Conservation (phyloP, 2,797 vertebrate species). For the Takifugu rubripes region DNA sequence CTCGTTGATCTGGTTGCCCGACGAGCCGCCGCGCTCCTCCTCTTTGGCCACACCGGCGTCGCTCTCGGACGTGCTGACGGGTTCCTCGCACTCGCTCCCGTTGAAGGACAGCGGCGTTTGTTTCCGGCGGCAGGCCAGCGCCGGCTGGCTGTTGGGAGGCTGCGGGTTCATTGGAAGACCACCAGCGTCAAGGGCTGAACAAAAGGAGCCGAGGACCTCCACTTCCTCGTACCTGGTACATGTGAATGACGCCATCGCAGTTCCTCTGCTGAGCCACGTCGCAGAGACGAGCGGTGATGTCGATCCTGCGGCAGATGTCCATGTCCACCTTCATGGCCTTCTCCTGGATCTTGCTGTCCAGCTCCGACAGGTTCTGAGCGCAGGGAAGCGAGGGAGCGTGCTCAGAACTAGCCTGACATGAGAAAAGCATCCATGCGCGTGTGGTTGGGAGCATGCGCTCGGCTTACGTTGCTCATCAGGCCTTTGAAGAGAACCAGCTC, state of each 20-base stretch:
- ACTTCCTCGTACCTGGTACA: slow-evolving; percentile 83
- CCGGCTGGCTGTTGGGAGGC: slow-evolving; percentile 85
- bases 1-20: slow-evolving; percentile 94
- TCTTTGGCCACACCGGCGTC: slow-evolving; percentile 81
- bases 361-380: slow-evolving; percentile 85
- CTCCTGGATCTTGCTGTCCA: slow-evolving; percentile 97
- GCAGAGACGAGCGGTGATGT: slow-evolving; percentile 92
- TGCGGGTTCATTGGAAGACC: slow-evolving; percentile 63
- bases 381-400: not conserved
- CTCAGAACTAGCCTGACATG: not conserved
- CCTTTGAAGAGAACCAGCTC: slow-evolving; percentile 98
- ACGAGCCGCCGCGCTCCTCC: slow-evolving; percentile 83
- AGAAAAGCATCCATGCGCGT: not conserved
- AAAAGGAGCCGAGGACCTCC: not conserved
- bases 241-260: slow-evolving; percentile 92
- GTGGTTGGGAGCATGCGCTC: not conserved
- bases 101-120: slow-evolving; percentile 70
- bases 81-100: slow-evolving; percentile 86
- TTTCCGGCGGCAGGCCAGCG: slow-evolving; percentile 85
- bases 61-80: slow-evolving; percentile 85
- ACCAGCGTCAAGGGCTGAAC: not conserved
- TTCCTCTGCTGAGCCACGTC: slow-evolving; percentile 94
- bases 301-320: slow-evolving; percentile 96
- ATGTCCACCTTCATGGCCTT: slow-evolving; percentile 98
- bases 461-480: slow-evolving; percentile 96